phyloP scores from a whole-genome alignment of 2,888 invertebrate genomes.

The Lumbricus terrestris region DNA sequence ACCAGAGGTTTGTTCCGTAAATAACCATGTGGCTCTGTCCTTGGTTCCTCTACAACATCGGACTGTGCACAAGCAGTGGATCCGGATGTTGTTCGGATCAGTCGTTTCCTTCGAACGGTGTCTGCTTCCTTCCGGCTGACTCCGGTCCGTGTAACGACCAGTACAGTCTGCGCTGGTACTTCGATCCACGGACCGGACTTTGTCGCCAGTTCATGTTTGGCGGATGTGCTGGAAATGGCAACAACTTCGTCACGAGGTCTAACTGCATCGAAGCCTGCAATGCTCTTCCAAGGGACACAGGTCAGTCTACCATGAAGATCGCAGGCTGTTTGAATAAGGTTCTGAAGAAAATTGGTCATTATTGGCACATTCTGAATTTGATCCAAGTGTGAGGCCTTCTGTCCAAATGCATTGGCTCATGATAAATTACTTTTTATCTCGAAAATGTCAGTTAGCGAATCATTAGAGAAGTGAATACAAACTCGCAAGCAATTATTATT shows the following conservation, averaged over 20 bases:
- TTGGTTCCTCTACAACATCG: background rate
- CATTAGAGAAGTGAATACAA: too few relatives aligned
- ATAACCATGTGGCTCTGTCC: conserved; percentile 14
- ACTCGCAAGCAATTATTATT: too few relatives aligned
- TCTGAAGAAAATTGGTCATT: too few relatives aligned
- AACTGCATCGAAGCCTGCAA: background rate
- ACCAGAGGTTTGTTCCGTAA: background rate
- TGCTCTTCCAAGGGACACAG: background rate
- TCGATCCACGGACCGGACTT: background rate
- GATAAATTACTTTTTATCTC: too few relatives aligned
- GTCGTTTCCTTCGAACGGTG: background rate
- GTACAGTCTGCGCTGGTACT: background rate
- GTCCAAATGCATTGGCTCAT: too few relatives aligned
- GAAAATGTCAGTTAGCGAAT: too few relatives aligned
- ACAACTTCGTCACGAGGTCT: background rate
- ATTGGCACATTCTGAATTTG: too few relatives aligned
- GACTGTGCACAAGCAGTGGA: background rate
- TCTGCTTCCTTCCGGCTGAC: background rate
- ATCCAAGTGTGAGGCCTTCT: too few relatives aligned
- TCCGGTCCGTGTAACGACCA: conserved; percentile 7
- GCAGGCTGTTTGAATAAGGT: too few relatives aligned
- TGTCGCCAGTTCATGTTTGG: conserved; percentile 16
- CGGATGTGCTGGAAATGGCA: background rate
- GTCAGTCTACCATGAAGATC: background rate
- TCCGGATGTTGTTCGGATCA: background rate